Conservation (phyloP, 30 jellyfish, hydroid and myxozoan species). For the Clytia hemisphaerica region DNA sequence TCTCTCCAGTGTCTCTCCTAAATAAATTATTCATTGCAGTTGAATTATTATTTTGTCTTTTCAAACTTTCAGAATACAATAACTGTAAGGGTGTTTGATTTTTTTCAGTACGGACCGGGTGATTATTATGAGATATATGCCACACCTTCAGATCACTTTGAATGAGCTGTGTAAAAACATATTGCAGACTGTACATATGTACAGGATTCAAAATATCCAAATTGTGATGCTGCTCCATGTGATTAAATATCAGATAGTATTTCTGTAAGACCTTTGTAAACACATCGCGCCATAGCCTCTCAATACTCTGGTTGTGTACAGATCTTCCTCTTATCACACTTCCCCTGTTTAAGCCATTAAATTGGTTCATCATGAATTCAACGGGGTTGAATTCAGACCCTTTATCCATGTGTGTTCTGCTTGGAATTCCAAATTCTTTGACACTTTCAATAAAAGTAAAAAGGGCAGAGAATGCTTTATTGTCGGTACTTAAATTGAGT, state of each 20-base stretch:
- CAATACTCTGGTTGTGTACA: constrained; percentile 22
- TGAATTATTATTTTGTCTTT: not conserved
- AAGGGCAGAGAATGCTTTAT: constrained; percentile 20
- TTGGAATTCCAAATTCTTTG: constrained; percentile 23
- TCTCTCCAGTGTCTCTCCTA: constrained; percentile 1
- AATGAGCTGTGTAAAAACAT: constrained; percentile 11
- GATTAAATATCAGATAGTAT: constrained; percentile 16
- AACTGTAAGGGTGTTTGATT: constrained; percentile 21
- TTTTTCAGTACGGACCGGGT: constrained; percentile 21
- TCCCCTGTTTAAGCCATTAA: not conserved
- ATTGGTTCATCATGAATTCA: constrained; percentile 5
- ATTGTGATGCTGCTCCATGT: constrained; percentile 15
- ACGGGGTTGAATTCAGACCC: constrained; percentile 22
- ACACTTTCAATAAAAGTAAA: not conserved
- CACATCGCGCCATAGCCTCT: constrained; percentile 28
- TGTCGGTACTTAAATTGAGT: constrained; percentile 4
- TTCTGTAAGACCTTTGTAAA: constrained; percentile 13
- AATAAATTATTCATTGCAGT: constrained; percentile 25
- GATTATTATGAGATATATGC: constrained; percentile 20
- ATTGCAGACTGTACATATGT: constrained; percentile 14
- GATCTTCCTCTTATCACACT: constrained; percentile 18
- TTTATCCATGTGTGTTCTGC: constrained; percentile 14
- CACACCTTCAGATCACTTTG: constrained; percentile 3
- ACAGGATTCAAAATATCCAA: constrained; percentile 4
- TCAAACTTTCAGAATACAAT: constrained; percentile 5